These are phyloP conservation scores for Dromiciops gliroides DNA, from an alignment of 2,113 vertebrate genomes.

Conservation along the genomic window DNA sequence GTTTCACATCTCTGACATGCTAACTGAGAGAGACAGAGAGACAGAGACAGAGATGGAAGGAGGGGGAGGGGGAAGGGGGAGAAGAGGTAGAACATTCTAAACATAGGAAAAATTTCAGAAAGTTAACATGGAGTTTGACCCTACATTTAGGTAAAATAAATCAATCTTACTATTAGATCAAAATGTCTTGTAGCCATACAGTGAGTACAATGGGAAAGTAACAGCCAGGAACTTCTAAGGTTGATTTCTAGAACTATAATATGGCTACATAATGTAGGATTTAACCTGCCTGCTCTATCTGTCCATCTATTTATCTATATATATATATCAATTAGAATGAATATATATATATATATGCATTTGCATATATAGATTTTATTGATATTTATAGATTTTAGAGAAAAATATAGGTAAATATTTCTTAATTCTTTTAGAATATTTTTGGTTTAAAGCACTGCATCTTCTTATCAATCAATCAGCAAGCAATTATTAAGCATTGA, in stretches of 20 bases:
- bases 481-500: not conserved
- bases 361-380: not conserved
- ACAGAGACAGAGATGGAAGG: too few species aligned
- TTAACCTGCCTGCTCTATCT: not conserved
- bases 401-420: not conserved
- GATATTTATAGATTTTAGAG: not conserved
- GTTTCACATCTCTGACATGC: conserved; percentile 31
- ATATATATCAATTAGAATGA: too few species aligned
- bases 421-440: not conserved
- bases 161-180: not conserved
- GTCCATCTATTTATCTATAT: too few species aligned
- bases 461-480: not conserved
- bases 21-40: not conserved
- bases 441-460: not conserved
- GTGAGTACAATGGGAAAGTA: not conserved
- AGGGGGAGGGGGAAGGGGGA: too few species aligned
- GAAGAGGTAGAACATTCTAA: not conserved
- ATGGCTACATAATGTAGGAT: not conserved
- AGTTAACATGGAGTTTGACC: not conserved
- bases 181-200: not conserved
- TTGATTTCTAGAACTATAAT: not conserved
- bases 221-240: not conserved
- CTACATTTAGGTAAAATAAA: not conserved
- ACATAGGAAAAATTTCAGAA: not conserved
- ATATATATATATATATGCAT: too few species aligned